Evolutionary conservation across 1,140 invertebrate species (phyloP).

Genomic region (Trissolcus basalis): DNA sequence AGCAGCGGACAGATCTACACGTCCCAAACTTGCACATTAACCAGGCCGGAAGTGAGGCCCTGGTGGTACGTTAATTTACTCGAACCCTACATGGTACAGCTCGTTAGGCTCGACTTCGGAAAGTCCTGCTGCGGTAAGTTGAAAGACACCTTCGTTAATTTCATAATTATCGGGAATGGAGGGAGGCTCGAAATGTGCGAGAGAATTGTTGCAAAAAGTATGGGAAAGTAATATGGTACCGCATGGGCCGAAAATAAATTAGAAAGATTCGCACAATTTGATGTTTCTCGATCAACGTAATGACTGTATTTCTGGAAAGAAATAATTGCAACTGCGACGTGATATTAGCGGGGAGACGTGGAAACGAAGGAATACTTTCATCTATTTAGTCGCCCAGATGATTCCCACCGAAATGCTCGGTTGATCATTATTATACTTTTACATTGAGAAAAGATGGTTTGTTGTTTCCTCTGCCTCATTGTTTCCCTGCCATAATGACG

Average conservation of each 20-base stretch:
- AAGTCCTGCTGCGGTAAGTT: slow-evolving; percentile 91
- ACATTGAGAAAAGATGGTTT: slow-evolving; percentile 32
- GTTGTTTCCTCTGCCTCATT: slow-evolving; percentile 31
- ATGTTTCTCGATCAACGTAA: not conserved
- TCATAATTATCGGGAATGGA: not conserved
- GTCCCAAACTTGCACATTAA: slow-evolving; percentile 90
- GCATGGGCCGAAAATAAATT: no score
- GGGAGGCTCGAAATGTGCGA: not conserved
- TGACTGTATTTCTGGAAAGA: not conserved
- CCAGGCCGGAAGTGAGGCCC: slow-evolving; percentile 86
- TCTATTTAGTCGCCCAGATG: slow-evolving; percentile 31
- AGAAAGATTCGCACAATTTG: no score
- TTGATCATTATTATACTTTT: slow-evolving; percentile 42
- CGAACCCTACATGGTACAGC: slow-evolving; percentile 96
- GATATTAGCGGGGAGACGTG: slow-evolving; percentile 10
- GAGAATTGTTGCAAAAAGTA: no score
- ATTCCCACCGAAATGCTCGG: slow-evolving; percentile 38
- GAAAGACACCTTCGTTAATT: not conserved
- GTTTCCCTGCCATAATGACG: slow-evolving; percentile 36
- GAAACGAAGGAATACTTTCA: slow-evolving; percentile 33
- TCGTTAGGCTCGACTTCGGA: slow-evolving; percentile 94
- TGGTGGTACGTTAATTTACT: slow-evolving; percentile 98
- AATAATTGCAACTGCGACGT: slow-evolving; percentile 6
- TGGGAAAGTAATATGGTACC: no score
- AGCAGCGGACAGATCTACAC: slow-evolving; percentile 90